Evolutionary conservation across 2,888 invertebrate species (phyloP), one percentile per base, ranked within the genome.

Genomic region (Trachelus troglodyta): DNA sequence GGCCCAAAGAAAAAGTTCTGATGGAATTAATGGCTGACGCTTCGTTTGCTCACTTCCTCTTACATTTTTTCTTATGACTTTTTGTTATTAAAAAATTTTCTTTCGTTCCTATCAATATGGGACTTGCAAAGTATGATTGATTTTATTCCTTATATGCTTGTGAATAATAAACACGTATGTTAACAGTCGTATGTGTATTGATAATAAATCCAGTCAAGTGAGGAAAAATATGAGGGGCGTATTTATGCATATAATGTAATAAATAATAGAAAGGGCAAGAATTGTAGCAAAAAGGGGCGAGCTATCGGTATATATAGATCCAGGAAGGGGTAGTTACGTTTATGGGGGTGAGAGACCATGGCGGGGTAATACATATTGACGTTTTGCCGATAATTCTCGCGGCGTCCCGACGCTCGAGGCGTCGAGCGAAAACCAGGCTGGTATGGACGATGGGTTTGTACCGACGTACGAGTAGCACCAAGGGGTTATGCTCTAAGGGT

Each of bases 371-470:
- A 85, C 87, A 83, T 86, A 89, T 89, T 89, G 90, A 90, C 90
- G 85, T 89, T 90, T 91, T 83, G 82, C 84, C 90, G 87, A 90
- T 90, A 90, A 90, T 90, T 88, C 86, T 81, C 84, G 83, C 85
- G 82, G 81, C 84, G 81, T 84, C 83, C 80, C 78, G 81, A 74
- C 80, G 83, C n/a, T 34, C 69, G 23, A 56, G 31, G 73, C 79
- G 34, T 76, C 76, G 34, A 34, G 34, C 71, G 71, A 77, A 74
- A 79, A 71, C 69, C 69, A 74, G 78, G 75, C 68, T 69, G 71
- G 74, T 69, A 40, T 76, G 37, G 37, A 74, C 71, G 69, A 69
- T 37, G 77, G 56, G 30, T 31, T 11, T 68, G 34, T 73, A 40
- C 79, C 74, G 74, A 15, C 34, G 34, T 71, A 33, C 69, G 35